Evolutionary conservation across 2,797 vertebrate genomes (phyloP), one percentile per base, ranked within the genome.

Genomic region (Alcedo atthis): DNA sequence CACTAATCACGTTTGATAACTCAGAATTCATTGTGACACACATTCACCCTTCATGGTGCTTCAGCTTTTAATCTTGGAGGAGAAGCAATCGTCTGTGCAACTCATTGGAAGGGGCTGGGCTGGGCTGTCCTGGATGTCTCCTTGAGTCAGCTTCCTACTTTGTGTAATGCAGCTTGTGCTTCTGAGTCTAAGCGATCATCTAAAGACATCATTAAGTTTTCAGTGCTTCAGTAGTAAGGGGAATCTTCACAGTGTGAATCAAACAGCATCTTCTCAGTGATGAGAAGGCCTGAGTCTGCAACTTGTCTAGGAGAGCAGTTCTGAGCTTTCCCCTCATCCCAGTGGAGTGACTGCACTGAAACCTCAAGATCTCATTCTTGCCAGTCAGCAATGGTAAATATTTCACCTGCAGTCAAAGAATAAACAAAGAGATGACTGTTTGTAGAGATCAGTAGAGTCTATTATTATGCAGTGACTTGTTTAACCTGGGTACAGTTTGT

Each of bases 1-100:
- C 82, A 54, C 93, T 94, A 94, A 95, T 94, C 93, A 90, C 81
- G 94, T 96, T 97, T 96, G 94, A 96, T 94, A 97, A 96, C 96
- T 95, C 93, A 96, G 95, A 94, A 96, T 90, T 95, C 90, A 59
- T 81, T 90, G 84, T 88, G 87, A 95, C 97, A 90, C 74, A 81
- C 25, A 79, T 95, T 94, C 96, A 95, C 81, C 92, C 91, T 77
- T 92, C 88, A 42, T 87, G 79, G 94, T 96, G 74, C 85, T 83
- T 89, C 88, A 63, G 42, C 63, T 96, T 96, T 95, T 89, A 89
- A 61, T 76, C 93, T 95, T 87, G 6, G 40, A 87, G 85, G 76
- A 78, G 53, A 84, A 92, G 85, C 69, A 89, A 87, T 82, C 80
- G 67, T 62, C 32, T 9, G 40, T 87, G 94, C 77, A 57, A 30